Base-by-base conservation (phyloP, 2,888 invertebrate species). In the Lycophotia porphyrea region DNA sequence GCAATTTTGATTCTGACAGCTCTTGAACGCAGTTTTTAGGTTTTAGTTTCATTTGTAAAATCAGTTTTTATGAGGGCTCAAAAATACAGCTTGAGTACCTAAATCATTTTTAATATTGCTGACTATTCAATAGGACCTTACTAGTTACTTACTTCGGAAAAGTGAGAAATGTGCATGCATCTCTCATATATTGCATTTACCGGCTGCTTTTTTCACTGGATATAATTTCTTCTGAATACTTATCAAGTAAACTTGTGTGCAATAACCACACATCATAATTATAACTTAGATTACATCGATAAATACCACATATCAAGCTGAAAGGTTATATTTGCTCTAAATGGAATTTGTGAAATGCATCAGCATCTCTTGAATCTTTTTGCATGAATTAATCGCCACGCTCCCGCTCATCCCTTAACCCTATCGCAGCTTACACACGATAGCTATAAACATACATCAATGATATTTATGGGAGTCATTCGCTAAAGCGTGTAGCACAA, bases 401-500 rank as follows among this genome's bases (percentile, higher is more conserved):
- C 85, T 84, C 47, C 52, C 84, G 80, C 84, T 80, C 24, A 21
- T 42, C 52, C 63, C 81, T 83, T 78, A 71, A 21, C 31, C 68
- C 72, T 66, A 5, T 76, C 78, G 76, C 86, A 82, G 81, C 78
- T 86, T 84, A 82, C 80, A 76, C 84, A 82, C 84, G 86, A 76
- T 82, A 87, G 91, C 93, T 89, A 94, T 95, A 93, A 95, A 90
- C 94, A 92, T 95, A 93, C 91, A 94, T 95, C 95, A 95, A 92
- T 91, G 94, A 95, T 94, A 95, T 95, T 95, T 95, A 95, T 94
- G 91, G 92, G 90, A 93, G 94, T 94, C 94, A 94, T 94, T 94
- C 92, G 90, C 90, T 89, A 91, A 87, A 92, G 92, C 93, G 93
- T 92, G 92, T 92, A 89, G 91, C 88, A 90, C 90, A 89, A 88